Conservation (phyloP, 2,888 invertebrate genomes). For the Dolomedes plantarius region DNA sequence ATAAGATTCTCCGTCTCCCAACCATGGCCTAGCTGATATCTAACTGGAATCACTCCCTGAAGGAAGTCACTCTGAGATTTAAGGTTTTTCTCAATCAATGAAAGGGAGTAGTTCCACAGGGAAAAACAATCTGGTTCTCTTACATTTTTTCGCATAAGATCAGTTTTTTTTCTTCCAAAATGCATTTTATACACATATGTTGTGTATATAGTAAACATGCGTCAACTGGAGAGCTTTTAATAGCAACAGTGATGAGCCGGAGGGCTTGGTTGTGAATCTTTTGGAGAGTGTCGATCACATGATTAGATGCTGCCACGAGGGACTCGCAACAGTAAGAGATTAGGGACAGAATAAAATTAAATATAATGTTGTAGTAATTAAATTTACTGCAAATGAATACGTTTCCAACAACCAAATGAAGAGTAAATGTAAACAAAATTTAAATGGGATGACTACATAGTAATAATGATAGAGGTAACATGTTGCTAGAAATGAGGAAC, state of each 20-base stretch:
- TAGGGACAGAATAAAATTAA: slow-evolving; percentile 35
- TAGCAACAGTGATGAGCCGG: slow-evolving; percentile 17
- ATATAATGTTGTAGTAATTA: too few relatives aligned
- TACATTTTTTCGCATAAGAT: slow-evolving; percentile 18
- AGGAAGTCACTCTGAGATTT: slow-evolving; percentile 22
- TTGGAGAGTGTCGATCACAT: not conserved
- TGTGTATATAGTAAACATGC: slow-evolving; percentile 17
- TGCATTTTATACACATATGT: slow-evolving; percentile 20
- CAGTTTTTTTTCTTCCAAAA: slow-evolving; percentile 12
- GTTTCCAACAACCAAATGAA: too few relatives aligned
- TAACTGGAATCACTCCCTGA: slow-evolving; percentile 8
- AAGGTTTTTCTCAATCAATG: not conserved
- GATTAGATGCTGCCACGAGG: slow-evolving; percentile 1
- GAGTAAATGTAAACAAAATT: too few relatives aligned
- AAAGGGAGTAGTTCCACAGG: slow-evolving; percentile 3
- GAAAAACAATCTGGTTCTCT: slow-evolving; percentile 13
- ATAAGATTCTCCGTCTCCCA: too few relatives aligned
- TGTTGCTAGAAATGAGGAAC: too few relatives aligned
- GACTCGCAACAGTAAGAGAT: slow-evolving; percentile 20
- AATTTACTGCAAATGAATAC: too few relatives aligned
- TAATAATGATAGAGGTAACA: too few relatives aligned
- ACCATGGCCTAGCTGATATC: not conserved
- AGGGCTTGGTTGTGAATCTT: slow-evolving; percentile 10
- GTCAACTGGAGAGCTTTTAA: slow-evolving; percentile 17
- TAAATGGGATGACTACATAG: too few relatives aligned